phyloP scores from a whole-genome alignment of 1,140 invertebrate genomes.

The Nephila pilipes region DNA sequence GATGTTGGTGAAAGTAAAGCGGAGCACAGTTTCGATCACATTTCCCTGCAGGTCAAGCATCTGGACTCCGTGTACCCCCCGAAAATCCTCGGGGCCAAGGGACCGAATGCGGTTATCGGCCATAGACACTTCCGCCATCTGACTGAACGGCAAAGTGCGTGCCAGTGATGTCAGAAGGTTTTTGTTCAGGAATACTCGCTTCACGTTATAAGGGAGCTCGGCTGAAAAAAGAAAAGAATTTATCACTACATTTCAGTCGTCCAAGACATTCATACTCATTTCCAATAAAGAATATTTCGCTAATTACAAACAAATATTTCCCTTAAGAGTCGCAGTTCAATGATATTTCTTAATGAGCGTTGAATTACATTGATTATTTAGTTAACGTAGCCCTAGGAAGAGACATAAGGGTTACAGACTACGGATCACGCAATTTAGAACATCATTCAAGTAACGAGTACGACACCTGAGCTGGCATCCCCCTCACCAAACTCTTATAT shows the following conservation, averaged over 20 bases:
- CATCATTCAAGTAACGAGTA: too few species aligned
- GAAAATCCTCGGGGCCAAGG: not conserved
- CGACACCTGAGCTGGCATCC: too few species aligned
- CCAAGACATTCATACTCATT: not conserved
- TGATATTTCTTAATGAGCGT: too few species aligned
- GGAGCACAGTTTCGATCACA: not conserved
- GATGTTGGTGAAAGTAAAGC: not conserved
- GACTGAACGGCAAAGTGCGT: slow-evolving; percentile 15
- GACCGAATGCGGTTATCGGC: slow-evolving; percentile 12
- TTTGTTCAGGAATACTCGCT: not conserved
- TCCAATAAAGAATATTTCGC: not conserved
- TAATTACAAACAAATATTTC: too few species aligned
- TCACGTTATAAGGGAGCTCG: slow-evolving; percentile 44
- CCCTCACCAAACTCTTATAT: too few species aligned
- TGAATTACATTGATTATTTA: too few species aligned
- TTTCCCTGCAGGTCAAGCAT: slow-evolving; percentile 47
- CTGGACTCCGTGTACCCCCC: slow-evolving; percentile 1
- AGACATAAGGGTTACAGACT: too few species aligned
- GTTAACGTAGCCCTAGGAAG: too few species aligned
- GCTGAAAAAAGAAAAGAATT: slow-evolving; percentile 34
- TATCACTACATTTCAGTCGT: not conserved
- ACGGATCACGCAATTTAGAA: too few species aligned
- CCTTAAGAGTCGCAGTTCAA: too few species aligned
- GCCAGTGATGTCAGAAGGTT: slow-evolving; percentile 20
- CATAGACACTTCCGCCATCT: slow-evolving; percentile 47